Percentiles rank a stretch among this genome's conserved stretches.
Conservation (phyloP, 2,888 invertebrate genomes). For the Priocnemis perturbator region DNA sequence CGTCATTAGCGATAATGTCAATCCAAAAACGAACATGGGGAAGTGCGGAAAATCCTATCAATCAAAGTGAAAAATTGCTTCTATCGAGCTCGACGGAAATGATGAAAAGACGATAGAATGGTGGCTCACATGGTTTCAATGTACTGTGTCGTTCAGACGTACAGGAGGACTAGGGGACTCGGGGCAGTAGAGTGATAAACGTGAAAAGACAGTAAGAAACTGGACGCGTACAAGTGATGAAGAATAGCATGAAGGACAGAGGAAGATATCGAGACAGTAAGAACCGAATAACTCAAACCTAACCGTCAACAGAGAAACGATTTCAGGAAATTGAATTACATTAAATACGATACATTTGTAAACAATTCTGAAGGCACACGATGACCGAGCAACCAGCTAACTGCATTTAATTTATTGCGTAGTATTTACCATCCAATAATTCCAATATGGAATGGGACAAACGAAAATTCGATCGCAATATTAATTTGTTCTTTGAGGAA, state of each 20-base stretch:
- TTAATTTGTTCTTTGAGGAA: too few species aligned
- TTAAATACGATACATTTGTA: constrained; percentile 23
- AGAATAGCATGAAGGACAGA: not conserved
- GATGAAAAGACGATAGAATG: constrained; percentile 34
- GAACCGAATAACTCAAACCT: constrained; percentile 13
- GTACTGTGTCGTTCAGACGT: constrained; percentile 20
- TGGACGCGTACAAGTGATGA: not conserved
- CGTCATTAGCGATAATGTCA: constrained; percentile 37
- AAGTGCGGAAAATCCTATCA: constrained; percentile 6
- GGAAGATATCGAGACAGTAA: constrained; percentile 35
- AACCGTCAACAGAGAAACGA: constrained; percentile 44
- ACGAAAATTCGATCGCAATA: too few species aligned
- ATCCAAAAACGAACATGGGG: constrained; percentile 23
- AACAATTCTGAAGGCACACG: constrained; percentile 25
- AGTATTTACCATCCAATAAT: not conserved
- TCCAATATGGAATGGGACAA: not conserved
- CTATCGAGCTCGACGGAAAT: constrained; percentile 30
- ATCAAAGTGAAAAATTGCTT: constrained; percentile 40
- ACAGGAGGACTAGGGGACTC: constrained; percentile 27
- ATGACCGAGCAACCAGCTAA: too few species aligned
- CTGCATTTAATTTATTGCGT: not conserved
- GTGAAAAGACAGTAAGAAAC: not conserved
- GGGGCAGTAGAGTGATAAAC: constrained; percentile 14
- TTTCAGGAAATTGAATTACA: constrained; percentile 55
- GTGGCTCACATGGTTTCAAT: constrained; percentile 1